A percentile compares a stretch with the other conserved stretches of the same genome.
phyloP scores from a whole-genome alignment of 2,797 vertebrate species.

The Lophura swinhoii region DNA sequence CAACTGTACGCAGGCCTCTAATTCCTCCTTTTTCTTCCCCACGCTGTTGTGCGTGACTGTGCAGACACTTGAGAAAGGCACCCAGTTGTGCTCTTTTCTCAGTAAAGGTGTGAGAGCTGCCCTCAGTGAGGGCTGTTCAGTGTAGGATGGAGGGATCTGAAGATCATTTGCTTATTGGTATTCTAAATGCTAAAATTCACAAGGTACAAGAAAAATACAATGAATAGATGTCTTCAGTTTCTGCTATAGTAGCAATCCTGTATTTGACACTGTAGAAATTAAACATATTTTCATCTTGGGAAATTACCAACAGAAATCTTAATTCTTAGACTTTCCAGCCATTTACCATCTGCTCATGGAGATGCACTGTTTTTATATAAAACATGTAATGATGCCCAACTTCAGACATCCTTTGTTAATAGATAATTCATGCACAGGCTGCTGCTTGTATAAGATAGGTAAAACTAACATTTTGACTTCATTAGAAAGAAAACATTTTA shows the following conservation, averaged over 20 bases:
- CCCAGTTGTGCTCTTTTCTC: not conserved
- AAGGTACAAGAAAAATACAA: not conserved
- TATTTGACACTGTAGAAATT: not conserved
- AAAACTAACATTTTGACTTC: not conserved
- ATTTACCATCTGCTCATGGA: conserved; percentile 39
- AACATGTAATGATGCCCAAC: not conserved
- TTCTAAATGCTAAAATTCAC: not conserved
- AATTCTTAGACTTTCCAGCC: conserved; percentile 31
- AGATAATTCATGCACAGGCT: conserved; percentile 8
- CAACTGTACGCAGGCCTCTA: not conserved
- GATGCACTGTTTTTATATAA: conserved; percentile 8
- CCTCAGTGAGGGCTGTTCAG: not conserved
- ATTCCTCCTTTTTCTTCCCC: not conserved
- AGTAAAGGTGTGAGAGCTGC: not conserved
- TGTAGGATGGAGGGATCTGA: not conserved
- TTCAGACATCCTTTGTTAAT: conserved; percentile 6
- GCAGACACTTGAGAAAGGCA: not conserved
- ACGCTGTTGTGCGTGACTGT: not conserved
- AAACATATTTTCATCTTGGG: conserved; percentile 5
- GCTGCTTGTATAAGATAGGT: not conserved
- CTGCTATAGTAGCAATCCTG: not conserved
- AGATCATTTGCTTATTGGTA: not conserved
- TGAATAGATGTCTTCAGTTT: not conserved
- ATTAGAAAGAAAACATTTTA: not conserved
- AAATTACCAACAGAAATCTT: conserved; percentile 11